phyloP scores from a whole-genome alignment of 2,113 vertebrate species.

The Myiagra hebetior region DNA sequence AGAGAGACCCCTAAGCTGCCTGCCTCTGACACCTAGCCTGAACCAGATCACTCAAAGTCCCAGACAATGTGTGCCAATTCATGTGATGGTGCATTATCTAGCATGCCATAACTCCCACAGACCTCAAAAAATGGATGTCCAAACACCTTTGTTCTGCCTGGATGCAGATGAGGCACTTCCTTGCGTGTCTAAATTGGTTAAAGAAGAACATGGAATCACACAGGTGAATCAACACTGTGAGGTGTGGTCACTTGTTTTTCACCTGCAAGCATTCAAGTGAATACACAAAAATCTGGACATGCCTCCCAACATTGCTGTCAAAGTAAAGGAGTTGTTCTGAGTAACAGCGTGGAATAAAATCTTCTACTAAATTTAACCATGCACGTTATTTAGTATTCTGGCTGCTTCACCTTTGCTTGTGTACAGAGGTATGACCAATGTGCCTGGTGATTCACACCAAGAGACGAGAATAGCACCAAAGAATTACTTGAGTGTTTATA shows the following conservation, averaged over 20 bases:
- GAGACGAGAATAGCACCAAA: constrained; percentile 11
- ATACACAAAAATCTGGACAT: background rate
- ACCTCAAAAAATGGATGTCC: background rate
- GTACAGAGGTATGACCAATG: background rate
- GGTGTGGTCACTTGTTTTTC: background rate
- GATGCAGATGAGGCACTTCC: background rate
- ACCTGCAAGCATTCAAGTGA: background rate
- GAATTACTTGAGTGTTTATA: background rate
- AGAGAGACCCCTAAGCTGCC: background rate
- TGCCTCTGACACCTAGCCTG: background rate
- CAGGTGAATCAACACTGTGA: background rate
- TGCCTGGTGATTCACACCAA: constrained; percentile 18
- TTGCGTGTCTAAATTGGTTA: background rate
- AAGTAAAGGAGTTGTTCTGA: background rate
- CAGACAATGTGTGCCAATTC: accelerated
- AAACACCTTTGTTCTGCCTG: background rate
- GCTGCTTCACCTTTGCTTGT: background rate
- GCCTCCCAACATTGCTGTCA: background rate
- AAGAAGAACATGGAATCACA: background rate
- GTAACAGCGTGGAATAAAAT: background rate
- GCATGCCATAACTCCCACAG: background rate
- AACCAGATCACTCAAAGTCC: background rate
- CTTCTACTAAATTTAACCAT: background rate
- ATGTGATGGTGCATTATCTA: background rate
- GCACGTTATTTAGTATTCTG: background rate